A percentile compares a stretch with the other conserved stretches of the same genome.
phyloP scores from a whole-genome alignment of 2,797 vertebrate species.

The Cebuella pygmaea region DNA sequence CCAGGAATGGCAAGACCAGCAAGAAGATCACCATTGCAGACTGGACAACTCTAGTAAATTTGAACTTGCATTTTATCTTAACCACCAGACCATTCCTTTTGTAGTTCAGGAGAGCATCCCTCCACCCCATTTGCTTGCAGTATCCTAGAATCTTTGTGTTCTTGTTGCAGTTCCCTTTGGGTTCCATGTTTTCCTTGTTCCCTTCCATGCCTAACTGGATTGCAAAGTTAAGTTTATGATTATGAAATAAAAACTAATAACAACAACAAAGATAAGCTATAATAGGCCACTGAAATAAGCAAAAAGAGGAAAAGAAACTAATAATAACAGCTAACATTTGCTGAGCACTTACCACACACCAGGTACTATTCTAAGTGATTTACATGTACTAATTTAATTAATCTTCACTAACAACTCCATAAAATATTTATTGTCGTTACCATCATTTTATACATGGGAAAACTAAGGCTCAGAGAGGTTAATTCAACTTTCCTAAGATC shows the following conservation, averaged over 20 bases:
- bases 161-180: too few relatives aligned
- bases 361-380: neutral
- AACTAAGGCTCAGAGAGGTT: neutral
- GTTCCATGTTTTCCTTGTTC: too few relatives aligned
- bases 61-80: too few relatives aligned
- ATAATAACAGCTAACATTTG: conserved; percentile 4
- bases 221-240: neutral
- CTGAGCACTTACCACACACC: neutral
- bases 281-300: neutral
- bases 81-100: too few relatives aligned
- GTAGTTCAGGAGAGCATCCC: too few relatives aligned
- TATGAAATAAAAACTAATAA: neutral
- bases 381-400: neutral
- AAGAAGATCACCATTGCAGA: too few relatives aligned
- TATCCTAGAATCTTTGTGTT: too few relatives aligned
- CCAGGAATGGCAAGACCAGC: too few relatives aligned
- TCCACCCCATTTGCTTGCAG: too few relatives aligned
- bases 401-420: conserved; percentile 17
- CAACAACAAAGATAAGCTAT: neutral
- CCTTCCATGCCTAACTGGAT: too few relatives aligned
- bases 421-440: neutral
- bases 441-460: neutral
- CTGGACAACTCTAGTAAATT: too few relatives aligned
- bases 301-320: conserved; percentile 38
- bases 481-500: neutral